These are phyloP conservation scores for Trichomycterus rosablanca DNA, from an alignment of 2,113 vertebrate species.

Conservation along the genomic window DNA sequence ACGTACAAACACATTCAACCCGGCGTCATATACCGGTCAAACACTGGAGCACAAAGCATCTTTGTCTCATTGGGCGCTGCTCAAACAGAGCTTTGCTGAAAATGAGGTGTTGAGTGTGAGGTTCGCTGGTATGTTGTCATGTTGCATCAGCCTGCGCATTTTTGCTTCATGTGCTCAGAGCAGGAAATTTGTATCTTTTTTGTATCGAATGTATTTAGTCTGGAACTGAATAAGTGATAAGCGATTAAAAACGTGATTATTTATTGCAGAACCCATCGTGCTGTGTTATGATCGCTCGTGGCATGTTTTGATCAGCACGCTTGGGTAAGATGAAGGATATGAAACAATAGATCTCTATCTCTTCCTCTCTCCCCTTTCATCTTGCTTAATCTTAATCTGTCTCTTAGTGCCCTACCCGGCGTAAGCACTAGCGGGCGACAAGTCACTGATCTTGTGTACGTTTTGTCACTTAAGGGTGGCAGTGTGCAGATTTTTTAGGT, in stretches of 20 bases:
- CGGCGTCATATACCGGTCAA: slow-evolving; percentile 23
- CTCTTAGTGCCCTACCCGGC: not conserved
- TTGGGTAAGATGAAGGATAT: slow-evolving; percentile 17
- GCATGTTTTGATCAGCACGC: slow-evolving; percentile 20
- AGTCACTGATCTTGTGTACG: too few species aligned
- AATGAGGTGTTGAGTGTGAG: slow-evolving; percentile 7
- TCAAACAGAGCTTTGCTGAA: slow-evolving; percentile 18
- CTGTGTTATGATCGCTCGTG: slow-evolving; percentile 13
- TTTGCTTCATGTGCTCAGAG: not conserved
- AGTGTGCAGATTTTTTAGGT: too few species aligned
- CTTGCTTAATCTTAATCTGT: not conserved
- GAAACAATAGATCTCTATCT: slow-evolving; percentile 14
- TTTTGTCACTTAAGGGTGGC: too few species aligned
- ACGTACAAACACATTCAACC: slow-evolving; percentile 19
- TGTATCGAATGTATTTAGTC: too few species aligned
- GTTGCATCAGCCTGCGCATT: slow-evolving; percentile 8
- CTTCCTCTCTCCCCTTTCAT: not conserved
- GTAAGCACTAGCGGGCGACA: not conserved
- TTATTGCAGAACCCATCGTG: not conserved
- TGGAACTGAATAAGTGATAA: too few species aligned
- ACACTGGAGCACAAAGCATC: slow-evolving; percentile 19
- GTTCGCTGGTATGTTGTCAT: slow-evolving; percentile 7
- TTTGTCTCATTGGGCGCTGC: slow-evolving; percentile 28
- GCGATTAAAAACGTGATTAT: too few species aligned
- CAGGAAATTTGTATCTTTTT: too few species aligned